phyloP scores from a whole-genome alignment of 2,113 vertebrate species.

The Tupaia tana region DNA sequence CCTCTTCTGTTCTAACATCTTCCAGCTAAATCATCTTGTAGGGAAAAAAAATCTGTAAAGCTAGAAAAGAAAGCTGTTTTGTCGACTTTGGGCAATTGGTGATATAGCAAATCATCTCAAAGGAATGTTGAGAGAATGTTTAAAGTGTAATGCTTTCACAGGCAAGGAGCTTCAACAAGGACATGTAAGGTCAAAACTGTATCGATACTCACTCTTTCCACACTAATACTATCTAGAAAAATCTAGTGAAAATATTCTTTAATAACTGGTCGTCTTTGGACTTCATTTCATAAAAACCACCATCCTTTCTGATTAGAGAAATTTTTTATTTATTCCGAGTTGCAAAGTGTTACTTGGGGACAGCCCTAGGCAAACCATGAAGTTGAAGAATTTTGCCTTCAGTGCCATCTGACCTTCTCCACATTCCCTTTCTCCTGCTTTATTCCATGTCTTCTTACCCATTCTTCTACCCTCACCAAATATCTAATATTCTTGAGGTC shows the following conservation, averaged over 20 bases:
- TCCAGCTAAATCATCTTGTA: conserved; percentile 55
- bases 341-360: conserved; percentile 47
- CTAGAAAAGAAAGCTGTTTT: conserved; percentile 67
- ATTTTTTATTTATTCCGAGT: conserved; percentile 72
- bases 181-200: conserved; percentile 40
- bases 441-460: not conserved
- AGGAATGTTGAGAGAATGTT: conserved; percentile 64
- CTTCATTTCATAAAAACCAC: conserved; percentile 66
- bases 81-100: conserved; percentile 44
- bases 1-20: conserved; percentile 42
- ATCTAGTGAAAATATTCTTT: conserved; percentile 32
- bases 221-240: conserved; percentile 65
- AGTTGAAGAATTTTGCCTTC: conserved; percentile 40
- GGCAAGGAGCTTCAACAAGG: conserved; percentile 36
- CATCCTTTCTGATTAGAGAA: conserved; percentile 70
- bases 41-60: conserved; percentile 49
- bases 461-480: not conserved
- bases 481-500: not conserved
- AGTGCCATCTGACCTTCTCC: conserved; percentile 48
- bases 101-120: conserved; percentile 53
- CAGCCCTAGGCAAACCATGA: not conserved
- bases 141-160: conserved; percentile 68
- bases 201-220: conserved; percentile 58
- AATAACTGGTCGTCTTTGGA: not conserved
- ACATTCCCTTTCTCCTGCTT: not conserved